These are phyloP conservation scores for Gracilinanus agilis DNA, from an alignment of 2,113 vertebrate species.

Conservation along the genomic window DNA sequence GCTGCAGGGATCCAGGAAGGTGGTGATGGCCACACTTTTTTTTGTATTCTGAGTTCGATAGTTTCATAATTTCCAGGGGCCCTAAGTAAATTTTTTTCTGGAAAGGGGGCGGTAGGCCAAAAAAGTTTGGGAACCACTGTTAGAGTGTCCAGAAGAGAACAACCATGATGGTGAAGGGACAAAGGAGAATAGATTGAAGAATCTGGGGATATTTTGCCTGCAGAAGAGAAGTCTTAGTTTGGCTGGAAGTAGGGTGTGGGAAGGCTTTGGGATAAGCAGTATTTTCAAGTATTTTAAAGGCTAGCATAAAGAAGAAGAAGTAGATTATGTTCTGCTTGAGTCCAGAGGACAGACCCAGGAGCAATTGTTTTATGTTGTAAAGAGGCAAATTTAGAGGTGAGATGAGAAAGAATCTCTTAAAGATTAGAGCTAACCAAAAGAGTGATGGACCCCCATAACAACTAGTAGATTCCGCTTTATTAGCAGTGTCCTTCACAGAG, in stretches of 20 bases:
- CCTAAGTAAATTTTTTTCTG: too few species aligned
- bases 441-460: not conserved
- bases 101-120: too few species aligned
- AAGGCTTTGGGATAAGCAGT: not conserved
- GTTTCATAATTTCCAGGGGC: too few species aligned
- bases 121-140: too few species aligned
- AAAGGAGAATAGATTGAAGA: not conserved
- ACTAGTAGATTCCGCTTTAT: not conserved
- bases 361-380: not conserved
- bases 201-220: not conserved
- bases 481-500: not conserved
- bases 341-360: not conserved
- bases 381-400: not conserved
- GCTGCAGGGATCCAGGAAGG: too few species aligned
- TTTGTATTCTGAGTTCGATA: too few species aligned
- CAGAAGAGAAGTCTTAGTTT: not conserved
- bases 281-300: not conserved
- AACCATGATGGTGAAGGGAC: not conserved
- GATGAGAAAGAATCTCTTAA: not conserved
- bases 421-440: not conserved
- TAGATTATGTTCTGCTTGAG: not conserved
- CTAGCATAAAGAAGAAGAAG: not conserved
- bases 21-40: too few species aligned
- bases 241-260: not conserved
- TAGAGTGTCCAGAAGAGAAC: not conserved